phyloP scores from a whole-genome alignment of 2,888 invertebrate genomes.

The Colostygia pectinataria region DNA sequence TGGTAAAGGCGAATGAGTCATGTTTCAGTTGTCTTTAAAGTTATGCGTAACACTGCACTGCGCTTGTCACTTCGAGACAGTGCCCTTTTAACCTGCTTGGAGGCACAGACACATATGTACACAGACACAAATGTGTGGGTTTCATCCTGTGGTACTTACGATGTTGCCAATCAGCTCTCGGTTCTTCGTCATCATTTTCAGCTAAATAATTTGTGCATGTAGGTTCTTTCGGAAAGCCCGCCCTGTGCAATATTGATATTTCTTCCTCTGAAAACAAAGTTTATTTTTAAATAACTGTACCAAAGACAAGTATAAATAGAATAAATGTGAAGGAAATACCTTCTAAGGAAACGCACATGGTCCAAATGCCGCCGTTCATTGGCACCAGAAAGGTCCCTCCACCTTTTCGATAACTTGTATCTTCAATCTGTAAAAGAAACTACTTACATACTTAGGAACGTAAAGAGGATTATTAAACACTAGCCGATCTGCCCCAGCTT shows the following conservation, averaged over 20 bases:
- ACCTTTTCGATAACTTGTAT: slow-evolving; percentile 63
- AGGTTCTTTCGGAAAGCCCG: slow-evolving; percentile 86
- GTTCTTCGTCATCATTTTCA: slow-evolving; percentile 88
- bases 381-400: slow-evolving; percentile 89
- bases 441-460: too few relatives aligned
- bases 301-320: not conserved
- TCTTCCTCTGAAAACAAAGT: slow-evolving; percentile 85
- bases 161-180: slow-evolving; percentile 91
- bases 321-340: slow-evolving; percentile 60
- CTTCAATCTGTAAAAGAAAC: slow-evolving; percentile 70
- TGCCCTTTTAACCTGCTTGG: not conserved
- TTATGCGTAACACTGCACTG: too few relatives aligned
- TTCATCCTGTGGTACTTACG: slow-evolving; percentile 84
- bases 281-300: slow-evolving; percentile 2
- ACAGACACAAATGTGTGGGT: too few relatives aligned
- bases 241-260: slow-evolving; percentile 84
- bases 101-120: too few relatives aligned
- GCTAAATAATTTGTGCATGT: slow-evolving; percentile 92
- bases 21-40: too few relatives aligned
- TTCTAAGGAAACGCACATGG: slow-evolving; percentile 90
- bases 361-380: slow-evolving; percentile 96
- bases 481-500: too few relatives aligned
- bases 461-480: too few relatives aligned
- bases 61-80: too few relatives aligned
- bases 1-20: too few relatives aligned